A percentile compares a stretch with the other conserved stretches of the same genome.
phyloP scores from a whole-genome alignment of 1,140 invertebrate species.

The Steinernema khuongi region DNA sequence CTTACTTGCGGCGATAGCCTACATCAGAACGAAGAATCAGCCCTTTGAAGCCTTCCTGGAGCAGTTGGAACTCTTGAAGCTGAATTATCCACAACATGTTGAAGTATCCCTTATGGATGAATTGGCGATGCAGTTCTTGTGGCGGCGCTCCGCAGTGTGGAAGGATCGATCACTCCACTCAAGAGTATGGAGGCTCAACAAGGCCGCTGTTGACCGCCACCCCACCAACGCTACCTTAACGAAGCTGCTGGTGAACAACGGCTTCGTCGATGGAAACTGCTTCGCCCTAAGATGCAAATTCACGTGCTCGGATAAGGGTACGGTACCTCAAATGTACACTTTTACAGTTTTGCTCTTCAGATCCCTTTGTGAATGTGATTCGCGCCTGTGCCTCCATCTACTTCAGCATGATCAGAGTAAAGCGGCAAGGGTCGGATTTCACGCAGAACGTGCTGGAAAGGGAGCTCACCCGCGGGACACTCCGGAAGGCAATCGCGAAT shows the following conservation, averaged over 20 bases:
- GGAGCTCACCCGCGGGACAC: not conserved
- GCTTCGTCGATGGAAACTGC: not conserved
- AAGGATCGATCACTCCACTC: not conserved
- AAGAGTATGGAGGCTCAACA: not conserved
- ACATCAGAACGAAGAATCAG: not conserved
- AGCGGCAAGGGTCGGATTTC: not conserved
- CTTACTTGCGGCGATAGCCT: not conserved
- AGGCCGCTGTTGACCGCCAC: not conserved
- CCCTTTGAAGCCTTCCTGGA: not conserved
- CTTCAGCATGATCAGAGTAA: not conserved
- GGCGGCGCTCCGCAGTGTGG: not conserved
- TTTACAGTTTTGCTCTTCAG: not conserved
- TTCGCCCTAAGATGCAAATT: not conserved
- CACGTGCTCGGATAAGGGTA: not conserved
- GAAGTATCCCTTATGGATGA: not conserved
- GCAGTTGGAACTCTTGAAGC: not conserved
- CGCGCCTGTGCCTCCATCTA: not conserved
- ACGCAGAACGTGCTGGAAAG: not conserved
- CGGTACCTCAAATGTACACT: not conserved
- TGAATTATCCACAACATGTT: not conserved
- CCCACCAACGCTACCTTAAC: not conserved
- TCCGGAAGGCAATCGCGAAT: not conserved
- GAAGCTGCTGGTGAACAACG: slow-evolving; percentile 1
- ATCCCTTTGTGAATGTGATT: not conserved
- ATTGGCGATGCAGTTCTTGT: slow-evolving; percentile 3